Evolutionary conservation across 2,797 vertebrate species (phyloP), one percentile per base, ranked within the genome.

Genomic region (Sebastes umbrosus): DNA sequence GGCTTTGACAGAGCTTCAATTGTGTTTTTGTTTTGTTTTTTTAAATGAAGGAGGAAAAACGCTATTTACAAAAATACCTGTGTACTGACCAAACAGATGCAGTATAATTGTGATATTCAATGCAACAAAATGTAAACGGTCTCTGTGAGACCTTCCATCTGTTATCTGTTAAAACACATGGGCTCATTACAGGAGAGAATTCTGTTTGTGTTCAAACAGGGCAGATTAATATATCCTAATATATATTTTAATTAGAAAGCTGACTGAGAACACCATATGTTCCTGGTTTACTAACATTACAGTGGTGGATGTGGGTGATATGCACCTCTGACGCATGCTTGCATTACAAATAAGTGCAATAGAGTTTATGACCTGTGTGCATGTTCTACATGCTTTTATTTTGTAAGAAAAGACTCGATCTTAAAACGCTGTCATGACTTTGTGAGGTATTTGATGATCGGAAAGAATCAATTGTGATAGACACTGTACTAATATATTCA

Each of bases 81-180:
- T 20, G 46, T 50, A 50, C 12, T 10, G 11, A 73, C 25, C 32
- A 18, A 66, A 72, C 27, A 27, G 34, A 75, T 25, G 3, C 31
- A 39, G 36, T 18, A 6, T 63, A 55, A 67, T 54, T 62, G 73
- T 70, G 36, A 73, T 60, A 68, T 70, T 60, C 13, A 32, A 22
- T 29, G 27, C 50, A 76, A 39, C 20, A 71, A 32, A 71, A 74
- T 25, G 5, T 50, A 60, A 69, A 80, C 13, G 27, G 29, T 31
- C 43, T 36, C 54, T 64, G 72, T 50, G 71, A 75, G 22, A 25
- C 32, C 73, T 85, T 81, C 75, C 78, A 82, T 86, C 76, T 82
- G 85, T 83, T 87, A 78, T 84, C 77, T 55, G 78, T 82, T 32
- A 43, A 66, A 74, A 85, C 70, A 80, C 68, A 86, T 68, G 59